Evolutionary conservation across 2,888 invertebrate genomes (phyloP).

Genomic region (Caenorhabditis uteleia): DNA sequence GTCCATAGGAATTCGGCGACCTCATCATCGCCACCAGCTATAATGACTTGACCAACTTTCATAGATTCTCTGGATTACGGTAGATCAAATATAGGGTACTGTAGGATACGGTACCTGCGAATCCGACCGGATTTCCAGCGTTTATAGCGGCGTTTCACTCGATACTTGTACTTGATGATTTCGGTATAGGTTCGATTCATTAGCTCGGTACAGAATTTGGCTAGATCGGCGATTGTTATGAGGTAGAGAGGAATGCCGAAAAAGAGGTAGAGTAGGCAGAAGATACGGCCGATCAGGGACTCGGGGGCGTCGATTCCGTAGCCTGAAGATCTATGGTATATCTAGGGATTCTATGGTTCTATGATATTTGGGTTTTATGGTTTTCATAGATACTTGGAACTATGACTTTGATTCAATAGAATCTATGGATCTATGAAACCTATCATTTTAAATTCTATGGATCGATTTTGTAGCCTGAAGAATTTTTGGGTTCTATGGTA

Average conservation of each 20-base stretch:
- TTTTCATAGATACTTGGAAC: no score
- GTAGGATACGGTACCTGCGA: slow-evolving; percentile 20
- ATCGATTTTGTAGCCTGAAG: no score
- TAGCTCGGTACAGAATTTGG: slow-evolving; percentile 68
- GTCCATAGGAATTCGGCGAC: slow-evolving; percentile 69
- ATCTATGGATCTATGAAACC: no score
- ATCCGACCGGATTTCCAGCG: slow-evolving; percentile 56
- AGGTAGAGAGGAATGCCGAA: slow-evolving; percentile 67
- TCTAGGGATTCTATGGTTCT: neutral
- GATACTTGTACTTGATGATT: slow-evolving; percentile 61
- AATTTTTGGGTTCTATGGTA: no score
- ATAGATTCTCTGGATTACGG: slow-evolving; percentile 37
- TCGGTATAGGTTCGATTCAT: slow-evolving; percentile 68
- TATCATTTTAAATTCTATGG: no score
- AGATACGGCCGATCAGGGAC: slow-evolving; percentile 58
- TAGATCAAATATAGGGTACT: neutral
- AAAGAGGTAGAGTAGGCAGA: slow-evolving; percentile 62
- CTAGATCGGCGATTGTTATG: slow-evolving; percentile 67
- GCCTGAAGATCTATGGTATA: slow-evolving; percentile 11
- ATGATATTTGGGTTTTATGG: no score
- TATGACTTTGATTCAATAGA: no score
- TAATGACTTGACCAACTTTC: slow-evolving; percentile 59
- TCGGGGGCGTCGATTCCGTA: slow-evolving; percentile 64
- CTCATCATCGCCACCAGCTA: slow-evolving; percentile 67
- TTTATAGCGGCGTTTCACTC: slow-evolving; percentile 50